Evolutionary conservation across 2,888 invertebrate genomes (phyloP), one percentile per base, ranked within the genome.

Genomic region (Synanthedon formicaeformis): DNA sequence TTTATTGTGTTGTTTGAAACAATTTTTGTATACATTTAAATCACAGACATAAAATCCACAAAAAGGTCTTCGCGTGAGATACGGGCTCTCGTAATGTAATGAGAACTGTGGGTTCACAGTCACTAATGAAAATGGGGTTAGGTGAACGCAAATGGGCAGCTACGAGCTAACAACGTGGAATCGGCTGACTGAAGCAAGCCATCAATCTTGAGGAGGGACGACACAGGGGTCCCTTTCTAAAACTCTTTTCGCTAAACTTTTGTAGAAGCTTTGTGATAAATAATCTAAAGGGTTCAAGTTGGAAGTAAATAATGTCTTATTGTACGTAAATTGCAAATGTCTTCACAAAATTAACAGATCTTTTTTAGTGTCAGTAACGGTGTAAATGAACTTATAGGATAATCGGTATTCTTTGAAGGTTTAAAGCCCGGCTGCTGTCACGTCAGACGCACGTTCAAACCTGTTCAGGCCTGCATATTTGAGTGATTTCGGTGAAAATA

Each of bases 171-270:
- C 68, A 69, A 69, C 68, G 58, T 55, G 52, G 56, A 56, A 56
- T 54, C 65, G 67, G 67, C 67, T 73, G 73, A 71, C 71, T 68
- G 66, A 65, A 71, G 66, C 66, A 71, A 69, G 69, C 71, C 76
- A 82, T 83, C 81, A 81, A 84, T 83, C 81, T 82, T 75, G 61
- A 69, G 62, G 70, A 72, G 67, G 75, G 75, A 73, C 69, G 78
- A 79, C 79, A 73, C 78, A 67, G 75, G 53, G 54, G 50, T 53
- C 52, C 54, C 51, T 54, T 52, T 45, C 50, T 45, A 27, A 50
- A 51, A 53, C 53, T 78, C 80, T 80, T 79, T 76, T 70, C 65
- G 67, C 71, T 68, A 72, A 81, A 81, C 72, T 80, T 81, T 80
- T 75, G 74, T 73, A 77, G 76, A 77, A 72, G 69, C 67, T 69